These are phyloP conservation scores for Drosophila subquinaria DNA, from an alignment of 2,888 invertebrate species.

Conservation along the genomic window DNA sequence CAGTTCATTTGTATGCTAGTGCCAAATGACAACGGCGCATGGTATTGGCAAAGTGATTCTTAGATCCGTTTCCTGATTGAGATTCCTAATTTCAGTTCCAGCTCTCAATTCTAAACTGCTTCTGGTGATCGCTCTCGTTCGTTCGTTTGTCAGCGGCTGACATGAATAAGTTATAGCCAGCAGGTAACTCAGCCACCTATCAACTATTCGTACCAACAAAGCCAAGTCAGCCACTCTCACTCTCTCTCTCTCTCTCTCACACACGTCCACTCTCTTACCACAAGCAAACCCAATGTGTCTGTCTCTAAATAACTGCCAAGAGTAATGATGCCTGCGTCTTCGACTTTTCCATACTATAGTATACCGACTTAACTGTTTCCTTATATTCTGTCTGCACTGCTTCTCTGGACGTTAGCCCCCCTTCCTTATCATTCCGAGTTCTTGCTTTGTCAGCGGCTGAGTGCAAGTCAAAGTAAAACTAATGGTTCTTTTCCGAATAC, in stretches of 20 bases:
- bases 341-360: slow-evolving; percentile 9
- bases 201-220: background rate
- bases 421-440: slow-evolving; percentile 23
- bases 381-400: slow-evolving; percentile 6
- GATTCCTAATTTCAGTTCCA: slow-evolving; percentile 39
- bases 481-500: slow-evolving; percentile 56
- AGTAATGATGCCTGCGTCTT: slow-evolving; percentile 67
- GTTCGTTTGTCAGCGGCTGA: slow-evolving; percentile 72
- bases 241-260: slow-evolving; percentile 8
- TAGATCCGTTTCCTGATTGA: slow-evolving; percentile 61
- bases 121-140: slow-evolving; percentile 16
- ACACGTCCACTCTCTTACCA: slow-evolving; percentile 49
- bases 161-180: slow-evolving; percentile 76
- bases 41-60: slow-evolving; percentile 71
- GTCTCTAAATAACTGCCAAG: slow-evolving; percentile 52
- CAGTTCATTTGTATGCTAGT: slow-evolving; percentile 57
- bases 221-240: background rate
- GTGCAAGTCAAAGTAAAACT: slow-evolving; percentile 75
- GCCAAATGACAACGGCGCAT: slow-evolving; percentile 31
- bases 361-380: slow-evolving; percentile 6
- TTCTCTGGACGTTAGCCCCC: background rate
- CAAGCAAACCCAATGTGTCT: slow-evolving; percentile 70
- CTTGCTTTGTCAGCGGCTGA: slow-evolving; percentile 73
- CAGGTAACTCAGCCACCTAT: slow-evolving; percentile 44
- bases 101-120: slow-evolving; percentile 28